Base-by-base conservation (phyloP, 2,113 vertebrate genomes). In the Nematolebias whitei region DNA sequence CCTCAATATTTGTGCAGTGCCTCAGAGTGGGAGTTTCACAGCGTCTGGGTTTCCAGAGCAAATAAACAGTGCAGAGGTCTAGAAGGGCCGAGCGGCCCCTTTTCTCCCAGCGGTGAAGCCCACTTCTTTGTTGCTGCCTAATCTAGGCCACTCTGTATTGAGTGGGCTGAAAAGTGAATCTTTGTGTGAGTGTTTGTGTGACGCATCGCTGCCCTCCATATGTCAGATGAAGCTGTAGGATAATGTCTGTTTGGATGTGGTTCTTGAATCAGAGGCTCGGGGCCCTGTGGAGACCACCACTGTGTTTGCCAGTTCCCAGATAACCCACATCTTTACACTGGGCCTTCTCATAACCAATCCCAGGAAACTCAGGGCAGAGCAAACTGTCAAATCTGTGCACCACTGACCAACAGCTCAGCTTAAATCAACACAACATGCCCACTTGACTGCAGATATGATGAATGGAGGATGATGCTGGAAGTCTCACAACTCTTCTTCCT, bases 31-130 rank as follows among this genome's bases (percentile, higher is more conserved):
- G 87, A 87, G 83, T 88, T 92, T 92, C 87, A 89, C 90, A 93
- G 91, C 78, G 79, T 88, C 90, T 91, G 90, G 82, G 83, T 87
- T 91, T 90, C 87, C 87, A 91, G 87, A 85, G 89, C 91, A 92
- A 93, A 92, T 91, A 93, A 93, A 93, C 89, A 92, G 89, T 79
- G 80, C 67, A 84, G 84, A 87, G 87, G 89, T 91, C 89, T 88
- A 86, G 62, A 70, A 87, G 88, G 84, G 82, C 63, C 70, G 81
- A 79, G 68, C 16, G 57, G 72, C 76, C 74, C 59, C 68, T 58
- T 70, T 67, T 40, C 32, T 82, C 87, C 71, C 82, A 87, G 79
- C 78, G 85, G 82, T 82, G 85, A 90, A 85, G 83, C 88, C 87
- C 72, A 59, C 67, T 87, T 76, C 85, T 92, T 92, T 92, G 90